These are phyloP conservation scores for Drosophila fuyamai DNA, from an alignment of 1,140 invertebrate genomes.

Conservation along the genomic window DNA sequence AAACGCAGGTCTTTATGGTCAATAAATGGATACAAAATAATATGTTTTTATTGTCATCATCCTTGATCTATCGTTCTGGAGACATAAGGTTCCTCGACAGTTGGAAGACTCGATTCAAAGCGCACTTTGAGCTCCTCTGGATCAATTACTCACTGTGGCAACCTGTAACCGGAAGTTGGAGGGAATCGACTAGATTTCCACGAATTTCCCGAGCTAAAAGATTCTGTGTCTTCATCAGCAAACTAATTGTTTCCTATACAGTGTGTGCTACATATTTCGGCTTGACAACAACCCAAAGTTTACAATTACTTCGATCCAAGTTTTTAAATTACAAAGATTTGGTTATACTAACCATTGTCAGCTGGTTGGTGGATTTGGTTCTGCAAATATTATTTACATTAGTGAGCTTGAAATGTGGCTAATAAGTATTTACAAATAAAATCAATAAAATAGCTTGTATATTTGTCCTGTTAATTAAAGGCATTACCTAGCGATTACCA, in stretches of 20 bases:
- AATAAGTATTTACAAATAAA: not conserved
- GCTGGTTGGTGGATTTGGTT: not conserved
- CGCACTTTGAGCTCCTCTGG: constrained; percentile 30
- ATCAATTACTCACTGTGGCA: constrained; percentile 59
- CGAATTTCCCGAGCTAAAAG: constrained; percentile 46
- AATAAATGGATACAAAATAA: constrained; percentile 31
- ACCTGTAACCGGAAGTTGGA: constrained; percentile 45
- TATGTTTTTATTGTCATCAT: constrained; percentile 17
- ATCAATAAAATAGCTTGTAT: not conserved
- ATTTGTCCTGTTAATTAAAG: not conserved
- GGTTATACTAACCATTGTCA: not conserved
- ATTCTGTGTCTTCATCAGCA: constrained; percentile 37
- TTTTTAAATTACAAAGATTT: not conserved
- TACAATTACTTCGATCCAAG: constrained; percentile 6
- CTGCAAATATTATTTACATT: not conserved
- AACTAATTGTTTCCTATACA: constrained; percentile 7
- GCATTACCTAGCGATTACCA: not conserved
- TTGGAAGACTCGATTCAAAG: constrained; percentile 14
- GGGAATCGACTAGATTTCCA: constrained; percentile 3
- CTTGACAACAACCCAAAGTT: constrained; percentile 10
- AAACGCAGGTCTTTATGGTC: constrained; percentile 42
- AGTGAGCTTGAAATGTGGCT: not conserved
- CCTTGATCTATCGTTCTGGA: constrained; percentile 14
- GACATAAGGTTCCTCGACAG: not conserved
- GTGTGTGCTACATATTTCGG: constrained; percentile 5